These are phyloP conservation scores for Thunnus albacares DNA, from an alignment of 2,797 vertebrate genomes.

Conservation along the genomic window DNA sequence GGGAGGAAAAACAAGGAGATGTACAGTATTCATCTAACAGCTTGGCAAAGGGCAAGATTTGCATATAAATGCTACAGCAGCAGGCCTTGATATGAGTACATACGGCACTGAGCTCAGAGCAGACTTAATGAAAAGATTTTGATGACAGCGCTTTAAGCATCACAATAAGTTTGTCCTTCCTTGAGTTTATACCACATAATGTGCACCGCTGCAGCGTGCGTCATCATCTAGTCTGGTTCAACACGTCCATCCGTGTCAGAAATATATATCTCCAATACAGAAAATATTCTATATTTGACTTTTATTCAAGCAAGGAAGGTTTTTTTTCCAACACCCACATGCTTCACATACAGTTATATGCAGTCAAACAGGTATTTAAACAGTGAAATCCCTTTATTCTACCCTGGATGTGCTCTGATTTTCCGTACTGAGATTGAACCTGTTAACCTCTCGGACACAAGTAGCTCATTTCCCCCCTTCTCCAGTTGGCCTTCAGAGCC, in stretches of 20 bases:
- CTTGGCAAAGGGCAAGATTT: conserved; percentile 66
- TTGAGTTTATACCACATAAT: conserved; percentile 1
- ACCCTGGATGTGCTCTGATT: background rate
- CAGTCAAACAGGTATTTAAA: background rate
- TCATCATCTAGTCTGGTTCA: conserved; percentile 43
- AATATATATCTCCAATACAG: background rate
- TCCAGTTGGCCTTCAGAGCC: background rate
- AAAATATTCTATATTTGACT: conserved; percentile 26
- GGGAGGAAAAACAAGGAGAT: conserved; percentile 2
- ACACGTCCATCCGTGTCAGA: background rate
- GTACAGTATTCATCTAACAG: conserved; percentile 34
- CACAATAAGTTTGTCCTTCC: conserved; percentile 46
- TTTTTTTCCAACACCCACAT: conserved; percentile 17
- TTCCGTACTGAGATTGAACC: conserved; percentile 42
- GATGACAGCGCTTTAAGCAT: conserved; percentile 10
- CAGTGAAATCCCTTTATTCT: background rate
- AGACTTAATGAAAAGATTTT: conserved; percentile 40
- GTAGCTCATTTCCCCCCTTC: background rate
- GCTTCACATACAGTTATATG: background rate
- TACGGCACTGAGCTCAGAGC: background rate
- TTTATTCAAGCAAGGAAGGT: conserved; percentile 26
- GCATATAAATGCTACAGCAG: conserved; percentile 54
- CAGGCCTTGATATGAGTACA: conserved; percentile 42
- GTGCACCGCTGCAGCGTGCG: conserved; percentile 24
- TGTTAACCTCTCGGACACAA: conserved; percentile 35